Conservation (phyloP, 2,113 vertebrate genomes). For the Tragelaphus strepsiceros region DNA sequence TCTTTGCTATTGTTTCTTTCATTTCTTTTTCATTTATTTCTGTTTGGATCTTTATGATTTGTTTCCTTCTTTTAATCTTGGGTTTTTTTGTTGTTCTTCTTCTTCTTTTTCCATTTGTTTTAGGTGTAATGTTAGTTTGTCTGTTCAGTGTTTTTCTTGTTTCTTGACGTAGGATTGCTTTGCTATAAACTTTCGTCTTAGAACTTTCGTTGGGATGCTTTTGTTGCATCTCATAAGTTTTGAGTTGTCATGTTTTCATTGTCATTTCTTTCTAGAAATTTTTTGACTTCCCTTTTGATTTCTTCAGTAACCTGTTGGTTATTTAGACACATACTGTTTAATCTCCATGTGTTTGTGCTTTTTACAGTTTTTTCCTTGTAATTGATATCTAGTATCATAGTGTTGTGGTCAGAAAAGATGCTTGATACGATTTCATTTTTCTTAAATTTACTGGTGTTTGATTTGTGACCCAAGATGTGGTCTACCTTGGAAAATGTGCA, state of each 20-base stretch:
- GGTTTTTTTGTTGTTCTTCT: not conserved
- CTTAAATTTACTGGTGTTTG: not conserved
- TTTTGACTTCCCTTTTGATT: not conserved
- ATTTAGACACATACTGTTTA: not conserved
- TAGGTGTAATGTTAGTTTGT: not conserved
- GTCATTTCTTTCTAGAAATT: not conserved
- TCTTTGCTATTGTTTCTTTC: not conserved
- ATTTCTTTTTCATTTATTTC: not conserved
- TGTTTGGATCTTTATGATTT: not conserved
- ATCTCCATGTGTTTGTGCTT: not conserved
- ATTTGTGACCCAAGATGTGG: not conserved
- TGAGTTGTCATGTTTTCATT: not conserved
- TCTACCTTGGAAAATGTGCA: not conserved
- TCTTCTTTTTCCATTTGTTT: not conserved
- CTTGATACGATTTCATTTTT: accelerated
- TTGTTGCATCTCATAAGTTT: not conserved
- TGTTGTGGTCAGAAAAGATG: not conserved
- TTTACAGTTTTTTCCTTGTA: not conserved
- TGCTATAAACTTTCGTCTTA: not conserved
- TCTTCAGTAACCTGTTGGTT: not conserved
- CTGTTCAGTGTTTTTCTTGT: not conserved
- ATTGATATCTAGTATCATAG: not conserved
- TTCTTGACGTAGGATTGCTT: not conserved
- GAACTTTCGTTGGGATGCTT: not conserved
- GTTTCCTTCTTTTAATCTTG: not conserved